Evolutionary conservation across 2,797 vertebrate genomes (phyloP), one percentile per base, ranked within the genome.

Genomic region (Knipowitschia caucasica): DNA sequence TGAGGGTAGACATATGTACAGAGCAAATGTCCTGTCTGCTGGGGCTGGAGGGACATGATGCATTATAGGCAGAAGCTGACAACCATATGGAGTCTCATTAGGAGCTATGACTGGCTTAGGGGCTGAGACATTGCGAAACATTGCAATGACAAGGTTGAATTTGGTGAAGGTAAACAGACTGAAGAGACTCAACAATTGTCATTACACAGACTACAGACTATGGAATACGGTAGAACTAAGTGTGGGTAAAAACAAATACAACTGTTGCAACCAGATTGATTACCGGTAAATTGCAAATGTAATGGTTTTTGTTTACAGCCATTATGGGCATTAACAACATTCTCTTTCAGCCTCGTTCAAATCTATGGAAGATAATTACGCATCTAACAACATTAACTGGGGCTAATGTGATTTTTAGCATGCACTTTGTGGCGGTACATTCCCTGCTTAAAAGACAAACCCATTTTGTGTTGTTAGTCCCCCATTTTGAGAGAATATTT

Each of bases 401-500:
- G 25, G 35, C 50, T 17, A 20, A 27, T 5, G 34, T 29, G 38
- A 15, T 38, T 27, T 20, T 49, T 66, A 50, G 72, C 67, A 73
- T 51, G 47, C 23, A 59, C 56, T 52, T 40, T 49, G 51, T 2
- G 64, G 45, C 53, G 55, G 43, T 30, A 38, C 45, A 53, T 68
- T 67, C 47, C 65, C 55, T 29, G 4, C 1, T 38, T 45, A 35
- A 71, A 77, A 50, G 66, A 70, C 57, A 40, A 15, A 31, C 23
- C 29, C 21, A 55, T 56, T 71, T 59, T 62, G 15, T n/a, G n/a
- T n/a, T n/a, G n/a, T n/a, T n/a, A n/a, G n/a, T n/a, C n/a, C n/a
- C n/a, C n/a, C n/a, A n/a, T n/a, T n/a, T n/a, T n/a, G n/a, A n/a
- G n/a, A n/a, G n/a, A n/a, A n/a, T n/a, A n/a, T n/a, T n/a, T n/a